These are phyloP conservation scores for Gerris lacustris DNA, from an alignment of 2,888 invertebrate genomes.

Conservation along the genomic window DNA sequence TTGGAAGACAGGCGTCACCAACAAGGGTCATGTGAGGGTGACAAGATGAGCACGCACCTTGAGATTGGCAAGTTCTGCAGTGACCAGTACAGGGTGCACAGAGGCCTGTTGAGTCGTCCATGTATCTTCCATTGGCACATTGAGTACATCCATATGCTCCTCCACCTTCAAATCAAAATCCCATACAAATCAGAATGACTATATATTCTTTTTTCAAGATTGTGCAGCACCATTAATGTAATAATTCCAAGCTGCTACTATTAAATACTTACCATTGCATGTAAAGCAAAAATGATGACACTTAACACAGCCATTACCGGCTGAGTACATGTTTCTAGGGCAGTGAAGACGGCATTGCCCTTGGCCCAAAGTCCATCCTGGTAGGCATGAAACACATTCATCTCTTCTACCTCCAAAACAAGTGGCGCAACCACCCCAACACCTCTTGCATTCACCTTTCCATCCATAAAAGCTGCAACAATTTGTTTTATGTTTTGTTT, in stretches of 20 bases:
- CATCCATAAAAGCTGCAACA: conserved; percentile 22
- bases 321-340: conserved; percentile 24
- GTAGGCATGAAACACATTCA: conserved; percentile 22
- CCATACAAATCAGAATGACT: no score
- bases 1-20: not conserved
- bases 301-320: conserved; percentile 21
- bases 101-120: conserved; percentile 21
- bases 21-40: conserved; percentile 9
- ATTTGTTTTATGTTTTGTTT: no score
- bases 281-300: conserved; percentile 26
- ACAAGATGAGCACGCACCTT: conserved; percentile 22
- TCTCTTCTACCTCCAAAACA: conserved; percentile 25
- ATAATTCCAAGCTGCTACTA: no score
- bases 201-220: no score
- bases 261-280: conserved; percentile 21
- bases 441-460: conserved; percentile 20
- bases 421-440: conserved; percentile 23
- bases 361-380: conserved; percentile 20
- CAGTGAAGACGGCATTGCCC: conserved; percentile 25
- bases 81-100: conserved; percentile 22
- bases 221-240: no score
- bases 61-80: conserved; percentile 19
- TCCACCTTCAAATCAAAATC: conserved; percentile 19
- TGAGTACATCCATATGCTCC: conserved; percentile 25
- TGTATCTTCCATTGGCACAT: conserved; percentile 20